These are phyloP conservation scores for Acarapis woodi DNA, from an alignment of 1,140 invertebrate genomes.

Conservation along the genomic window DNA sequence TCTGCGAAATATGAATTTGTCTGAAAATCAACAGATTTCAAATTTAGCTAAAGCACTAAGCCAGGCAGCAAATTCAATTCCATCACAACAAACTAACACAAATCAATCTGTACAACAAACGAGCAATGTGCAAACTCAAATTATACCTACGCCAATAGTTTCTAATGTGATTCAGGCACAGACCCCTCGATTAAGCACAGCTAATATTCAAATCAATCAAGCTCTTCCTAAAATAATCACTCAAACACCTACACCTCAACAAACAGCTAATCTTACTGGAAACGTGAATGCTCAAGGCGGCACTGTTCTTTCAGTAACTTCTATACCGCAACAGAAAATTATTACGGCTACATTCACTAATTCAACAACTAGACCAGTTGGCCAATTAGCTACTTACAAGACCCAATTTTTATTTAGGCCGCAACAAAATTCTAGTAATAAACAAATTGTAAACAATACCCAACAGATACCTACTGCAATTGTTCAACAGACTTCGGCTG, in stretches of 20 bases:
- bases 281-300: too few relatives aligned
- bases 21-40: conserved; percentile 10
- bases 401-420: too few relatives aligned
- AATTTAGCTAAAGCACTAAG: conserved; percentile 16
- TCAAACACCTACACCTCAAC: conserved; percentile 12
- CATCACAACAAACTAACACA: not conserved
- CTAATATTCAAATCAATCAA: conserved; percentile 9
- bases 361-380: not conserved
- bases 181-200: conserved; percentile 6
- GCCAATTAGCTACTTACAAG: conserved; percentile 6
- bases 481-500: too few relatives aligned
- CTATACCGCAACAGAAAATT: conserved; percentile 3
- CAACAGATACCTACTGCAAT: too few relatives aligned
- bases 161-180: conserved; percentile 1
- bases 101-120: not conserved
- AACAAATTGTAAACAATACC: too few relatives aligned
- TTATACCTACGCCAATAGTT: too few relatives aligned
- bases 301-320: conserved; percentile 12
- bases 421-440: too few relatives aligned
- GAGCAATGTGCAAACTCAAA: not conserved
- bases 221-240: conserved; percentile 17
- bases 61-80: conserved; percentile 10
- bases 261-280: too few relatives aligned
- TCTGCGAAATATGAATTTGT: not conserved
- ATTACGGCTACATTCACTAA: conserved; percentile 2